These are phyloP conservation scores for Battus philenor DNA, from an alignment of 1,140 invertebrate species.

Conservation along the genomic window DNA sequence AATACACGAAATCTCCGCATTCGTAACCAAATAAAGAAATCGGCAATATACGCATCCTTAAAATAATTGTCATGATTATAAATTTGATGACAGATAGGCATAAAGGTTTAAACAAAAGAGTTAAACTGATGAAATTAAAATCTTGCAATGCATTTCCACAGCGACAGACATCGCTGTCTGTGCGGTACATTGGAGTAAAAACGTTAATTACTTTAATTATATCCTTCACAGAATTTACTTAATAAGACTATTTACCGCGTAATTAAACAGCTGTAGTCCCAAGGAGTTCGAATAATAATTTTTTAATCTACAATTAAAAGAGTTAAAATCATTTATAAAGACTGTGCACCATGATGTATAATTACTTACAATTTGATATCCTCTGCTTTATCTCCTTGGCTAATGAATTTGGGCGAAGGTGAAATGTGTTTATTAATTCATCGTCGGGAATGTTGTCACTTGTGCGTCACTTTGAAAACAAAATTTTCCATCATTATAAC, in stretches of 20 bases:
- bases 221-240: slow-evolving; percentile 1
- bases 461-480: background rate
- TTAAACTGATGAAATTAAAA: background rate
- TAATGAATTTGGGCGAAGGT: slow-evolving; percentile 11
- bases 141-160: too few relatives aligned
- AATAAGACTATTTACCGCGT: background rate
- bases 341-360: background rate
- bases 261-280: slow-evolving; percentile 2
- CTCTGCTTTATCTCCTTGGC: slow-evolving; percentile 7
- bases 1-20: too few relatives aligned
- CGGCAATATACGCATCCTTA: background rate
- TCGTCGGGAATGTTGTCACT: slow-evolving; percentile 6
- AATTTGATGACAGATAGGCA: slow-evolving; percentile 6
- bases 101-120: slow-evolving; percentile 1
- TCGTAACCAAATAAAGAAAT: background rate
- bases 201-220: slow-evolving; percentile 6
- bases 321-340: background rate
- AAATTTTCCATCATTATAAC: background rate
- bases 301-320: background rate
- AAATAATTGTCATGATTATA: background rate
- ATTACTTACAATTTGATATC: slow-evolving; percentile 3
- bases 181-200: background rate
- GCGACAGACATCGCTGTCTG: too few relatives aligned
- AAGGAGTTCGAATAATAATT: slow-evolving; percentile 5
- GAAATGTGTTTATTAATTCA: slow-evolving; percentile 6